These are phyloP conservation scores for Neomicropteryx cornuta DNA, from an alignment of 1,140 invertebrate species.

Conservation along the genomic window DNA sequence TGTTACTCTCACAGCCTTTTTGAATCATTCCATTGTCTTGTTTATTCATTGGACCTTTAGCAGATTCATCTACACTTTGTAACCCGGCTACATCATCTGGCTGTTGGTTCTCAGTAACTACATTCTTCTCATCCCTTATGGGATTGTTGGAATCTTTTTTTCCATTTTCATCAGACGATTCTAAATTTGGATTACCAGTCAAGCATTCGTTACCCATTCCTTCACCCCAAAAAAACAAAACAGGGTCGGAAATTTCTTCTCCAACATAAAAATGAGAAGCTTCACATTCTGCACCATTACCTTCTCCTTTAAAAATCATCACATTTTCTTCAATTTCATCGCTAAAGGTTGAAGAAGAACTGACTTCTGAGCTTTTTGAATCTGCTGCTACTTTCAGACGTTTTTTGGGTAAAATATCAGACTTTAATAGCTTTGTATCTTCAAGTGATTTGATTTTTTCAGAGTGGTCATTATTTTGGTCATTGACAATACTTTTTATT, in stretches of 20 bases:
- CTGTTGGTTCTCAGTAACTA: background rate
- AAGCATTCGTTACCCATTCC: slow-evolving; percentile 61
- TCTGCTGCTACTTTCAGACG: too few relatives aligned
- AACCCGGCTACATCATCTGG: background rate
- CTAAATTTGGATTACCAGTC: slow-evolving; percentile 55
- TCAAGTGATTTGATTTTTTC: slow-evolving; percentile 20
- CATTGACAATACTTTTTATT: too few relatives aligned
- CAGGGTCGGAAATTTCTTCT: slow-evolving; percentile 60
- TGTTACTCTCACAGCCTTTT: too few relatives aligned
- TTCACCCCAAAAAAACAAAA: slow-evolving; percentile 59
- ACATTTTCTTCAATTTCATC: slow-evolving; percentile 69
- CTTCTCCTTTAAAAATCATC: slow-evolving; percentile 60
- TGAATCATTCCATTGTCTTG: too few relatives aligned
- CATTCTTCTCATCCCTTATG: background rate
- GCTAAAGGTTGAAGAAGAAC: too few relatives aligned
- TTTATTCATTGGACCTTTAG: too few relatives aligned
- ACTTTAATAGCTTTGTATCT: slow-evolving; percentile 11
- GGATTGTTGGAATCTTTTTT: background rate
- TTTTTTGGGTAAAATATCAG: too few relatives aligned
- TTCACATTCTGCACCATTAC: slow-evolving; percentile 60
- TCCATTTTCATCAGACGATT: too few relatives aligned
- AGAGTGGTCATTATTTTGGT: slow-evolving; percentile 13
- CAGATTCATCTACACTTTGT: too few relatives aligned
- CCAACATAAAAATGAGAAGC: slow-evolving; percentile 39
- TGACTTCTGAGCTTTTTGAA: too few relatives aligned